These are phyloP conservation scores for Drosophila melanica DNA, from an alignment of 1,140 invertebrate species.

Conservation along the genomic window DNA sequence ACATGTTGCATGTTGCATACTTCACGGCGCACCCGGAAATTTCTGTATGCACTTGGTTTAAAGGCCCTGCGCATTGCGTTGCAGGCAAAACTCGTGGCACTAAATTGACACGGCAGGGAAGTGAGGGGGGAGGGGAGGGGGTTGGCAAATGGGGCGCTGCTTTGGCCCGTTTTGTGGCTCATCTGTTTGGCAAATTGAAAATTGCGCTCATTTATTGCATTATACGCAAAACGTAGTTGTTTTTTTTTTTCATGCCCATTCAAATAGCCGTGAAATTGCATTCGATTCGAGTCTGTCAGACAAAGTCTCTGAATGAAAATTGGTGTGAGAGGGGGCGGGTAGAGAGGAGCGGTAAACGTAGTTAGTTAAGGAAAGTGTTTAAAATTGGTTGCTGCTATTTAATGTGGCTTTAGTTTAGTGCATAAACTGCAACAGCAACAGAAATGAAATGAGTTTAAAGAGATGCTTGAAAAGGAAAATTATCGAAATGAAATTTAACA, in stretches of 20 bases:
- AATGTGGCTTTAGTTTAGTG: not conserved
- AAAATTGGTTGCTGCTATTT: constrained; percentile 19
- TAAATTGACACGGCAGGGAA: too few species aligned
- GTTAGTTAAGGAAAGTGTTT: constrained; percentile 30
- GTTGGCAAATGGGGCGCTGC: not conserved
- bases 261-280: constrained; percentile 80
- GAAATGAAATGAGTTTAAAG: too few species aligned
- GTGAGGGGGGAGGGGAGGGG: too few species aligned
- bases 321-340: not conserved
- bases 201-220: constrained; percentile 78
- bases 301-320: constrained; percentile 43
- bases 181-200: constrained; percentile 77
- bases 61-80: constrained; percentile 44
- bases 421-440: not conserved
- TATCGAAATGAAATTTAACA: too few species aligned
- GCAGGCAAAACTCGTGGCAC: constrained; percentile 3
- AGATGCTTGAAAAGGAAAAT: not conserved
- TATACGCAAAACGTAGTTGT: constrained; percentile 47
- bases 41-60: constrained; percentile 59
- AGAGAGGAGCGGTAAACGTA: not conserved
- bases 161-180: constrained; percentile 63
- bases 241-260: constrained; percentile 42
- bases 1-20: constrained; percentile 66
- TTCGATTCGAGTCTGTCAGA: constrained; percentile 58
- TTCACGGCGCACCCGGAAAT: constrained; percentile 31